Percentiles rank a stretch among this genome's conserved stretches.
Evolutionary conservation across 2,888 invertebrate genomes (phyloP).

Genomic region (Auanema freiburgensis): DNA sequence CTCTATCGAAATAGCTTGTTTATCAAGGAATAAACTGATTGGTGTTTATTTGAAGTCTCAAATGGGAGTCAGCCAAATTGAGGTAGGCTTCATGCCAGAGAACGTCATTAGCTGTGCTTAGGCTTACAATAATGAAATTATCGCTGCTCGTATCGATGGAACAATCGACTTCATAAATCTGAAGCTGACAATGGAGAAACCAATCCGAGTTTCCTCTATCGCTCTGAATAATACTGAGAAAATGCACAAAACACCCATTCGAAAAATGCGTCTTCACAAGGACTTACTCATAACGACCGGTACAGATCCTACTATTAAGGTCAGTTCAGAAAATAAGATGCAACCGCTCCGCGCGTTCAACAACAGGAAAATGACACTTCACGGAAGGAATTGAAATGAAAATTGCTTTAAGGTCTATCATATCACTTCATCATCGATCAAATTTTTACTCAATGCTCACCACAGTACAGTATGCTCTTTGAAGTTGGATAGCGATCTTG

Average conservation of each 20-base stretch:
- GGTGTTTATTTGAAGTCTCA: conserved; percentile 28
- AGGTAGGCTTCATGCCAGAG: not conserved
- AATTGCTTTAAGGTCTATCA: conserved; percentile 5
- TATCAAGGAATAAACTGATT: conserved; percentile 37
- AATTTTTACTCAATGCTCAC: conserved; percentile 33
- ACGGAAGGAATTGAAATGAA: not conserved
- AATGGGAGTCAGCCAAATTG: conserved; percentile 21
- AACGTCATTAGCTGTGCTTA: conserved; percentile 1
- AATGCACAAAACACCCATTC: conserved; percentile 45
- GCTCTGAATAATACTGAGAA: conserved; percentile 21
- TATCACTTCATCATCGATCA: conserved; percentile 50
- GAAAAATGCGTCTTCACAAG: conserved; percentile 18
- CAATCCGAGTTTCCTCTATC: conserved; percentile 28
- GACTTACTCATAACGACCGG: conserved; percentile 31
- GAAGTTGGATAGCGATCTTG: not conserved
- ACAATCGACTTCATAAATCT: conserved; percentile 49
- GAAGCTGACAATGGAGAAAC: conserved; percentile 16
- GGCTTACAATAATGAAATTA: conserved; percentile 20
- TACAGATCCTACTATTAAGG: conserved; percentile 30
- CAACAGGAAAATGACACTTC: not conserved
- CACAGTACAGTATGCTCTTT: not conserved
- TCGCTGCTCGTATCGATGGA: conserved; percentile 52
- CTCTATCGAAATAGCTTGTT: conserved; percentile 45
- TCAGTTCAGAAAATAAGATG: conserved; percentile 7
- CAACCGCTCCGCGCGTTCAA: not conserved